A percentile compares a stretch with the other conserved stretches of the same genome.
phyloP scores from a whole-genome alignment of 2,888 invertebrate species.

The Drosophila prostipennis region DNA sequence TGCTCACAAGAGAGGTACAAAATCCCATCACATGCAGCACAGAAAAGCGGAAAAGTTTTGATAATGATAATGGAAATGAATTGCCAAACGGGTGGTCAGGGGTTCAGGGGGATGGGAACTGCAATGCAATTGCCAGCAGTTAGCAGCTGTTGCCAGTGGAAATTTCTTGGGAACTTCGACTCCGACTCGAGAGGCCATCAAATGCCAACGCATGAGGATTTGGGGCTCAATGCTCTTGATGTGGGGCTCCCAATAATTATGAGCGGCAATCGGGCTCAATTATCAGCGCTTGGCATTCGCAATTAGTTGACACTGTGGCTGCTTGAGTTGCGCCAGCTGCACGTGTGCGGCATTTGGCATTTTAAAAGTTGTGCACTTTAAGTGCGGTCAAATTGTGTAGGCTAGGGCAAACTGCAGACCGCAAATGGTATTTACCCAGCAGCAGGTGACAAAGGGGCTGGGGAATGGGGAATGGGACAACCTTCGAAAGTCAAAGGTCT shows the following conservation, averaged over 20 bases:
- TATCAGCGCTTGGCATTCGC: conserved; percentile 53
- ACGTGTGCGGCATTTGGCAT: conserved; percentile 33
- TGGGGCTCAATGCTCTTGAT: conserved; percentile 34
- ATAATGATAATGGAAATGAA: conserved; percentile 81
- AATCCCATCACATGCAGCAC: conserved; percentile 49
- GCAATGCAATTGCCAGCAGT: conserved; percentile 52
- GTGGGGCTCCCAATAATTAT: conserved; percentile 57
- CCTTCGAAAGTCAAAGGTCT: conserved; percentile 59
- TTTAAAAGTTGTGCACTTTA: conserved; percentile 52
- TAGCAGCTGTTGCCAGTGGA: conserved; percentile 63
- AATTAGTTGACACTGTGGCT: conserved; percentile 62
- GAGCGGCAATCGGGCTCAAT: conserved; percentile 50
- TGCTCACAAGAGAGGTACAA: neutral
- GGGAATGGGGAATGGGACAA: conserved; percentile 5
- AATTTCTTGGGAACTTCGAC: conserved; percentile 26
- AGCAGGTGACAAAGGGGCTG: neutral
- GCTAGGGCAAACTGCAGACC: conserved; percentile 63
- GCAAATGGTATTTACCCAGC: conserved; percentile 71
- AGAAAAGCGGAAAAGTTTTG: conserved; percentile 70
- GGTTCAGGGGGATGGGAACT: conserved; percentile 40
- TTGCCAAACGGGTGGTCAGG: conserved; percentile 44
- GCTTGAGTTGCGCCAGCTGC: conserved; percentile 47
- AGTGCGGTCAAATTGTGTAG: conserved; percentile 62
- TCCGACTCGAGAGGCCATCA: conserved; percentile 44
- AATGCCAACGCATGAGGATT: conserved; percentile 53